Conservation (phyloP, 2,888 invertebrate species). For the Nasonia oneida region DNA sequence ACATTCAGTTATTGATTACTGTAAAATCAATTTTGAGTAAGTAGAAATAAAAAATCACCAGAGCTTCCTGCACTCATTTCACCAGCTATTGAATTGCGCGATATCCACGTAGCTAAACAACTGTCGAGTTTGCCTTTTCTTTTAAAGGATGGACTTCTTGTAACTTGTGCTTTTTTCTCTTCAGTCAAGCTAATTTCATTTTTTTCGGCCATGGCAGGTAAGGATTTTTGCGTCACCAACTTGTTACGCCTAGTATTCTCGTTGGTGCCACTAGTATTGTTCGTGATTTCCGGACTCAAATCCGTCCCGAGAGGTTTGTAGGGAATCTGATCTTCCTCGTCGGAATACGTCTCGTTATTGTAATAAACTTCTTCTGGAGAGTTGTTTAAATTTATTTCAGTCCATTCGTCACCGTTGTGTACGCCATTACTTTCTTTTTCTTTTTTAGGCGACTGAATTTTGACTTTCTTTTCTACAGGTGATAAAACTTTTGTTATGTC, state of each 20-base stretch:
- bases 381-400: slow-evolving; percentile 86
- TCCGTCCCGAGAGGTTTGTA: slow-evolving; percentile 79
- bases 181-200: slow-evolving; percentile 71
- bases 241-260: slow-evolving; percentile 70
- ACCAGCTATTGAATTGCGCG: slow-evolving; percentile 80
- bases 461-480: slow-evolving; percentile 69
- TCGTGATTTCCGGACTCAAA: slow-evolving; percentile 71
- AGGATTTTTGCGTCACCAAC: slow-evolving; percentile 80
- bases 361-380: slow-evolving; percentile 85
- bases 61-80: slow-evolving; percentile 77
- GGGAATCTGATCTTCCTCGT: slow-evolving; percentile 79
- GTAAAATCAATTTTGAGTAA: neutral
- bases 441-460: slow-evolving; percentile 67
- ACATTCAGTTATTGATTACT: neutral
- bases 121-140: slow-evolving; percentile 79
- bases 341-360: slow-evolving; percentile 81
- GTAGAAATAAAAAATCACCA: slow-evolving; percentile 70
- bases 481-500: slow-evolving; percentile 70
- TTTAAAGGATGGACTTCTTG: slow-evolving; percentile 76
- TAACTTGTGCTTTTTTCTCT: slow-evolving; percentile 75
- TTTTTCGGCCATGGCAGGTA: slow-evolving; percentile 77
- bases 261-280: slow-evolving; percentile 66
- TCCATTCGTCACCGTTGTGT: slow-evolving; percentile 84
- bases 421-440: slow-evolving; percentile 62
- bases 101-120: slow-evolving; percentile 82